Base-by-base conservation (phyloP, 2,113 vertebrate species). In the Scolopax mira region DNA sequence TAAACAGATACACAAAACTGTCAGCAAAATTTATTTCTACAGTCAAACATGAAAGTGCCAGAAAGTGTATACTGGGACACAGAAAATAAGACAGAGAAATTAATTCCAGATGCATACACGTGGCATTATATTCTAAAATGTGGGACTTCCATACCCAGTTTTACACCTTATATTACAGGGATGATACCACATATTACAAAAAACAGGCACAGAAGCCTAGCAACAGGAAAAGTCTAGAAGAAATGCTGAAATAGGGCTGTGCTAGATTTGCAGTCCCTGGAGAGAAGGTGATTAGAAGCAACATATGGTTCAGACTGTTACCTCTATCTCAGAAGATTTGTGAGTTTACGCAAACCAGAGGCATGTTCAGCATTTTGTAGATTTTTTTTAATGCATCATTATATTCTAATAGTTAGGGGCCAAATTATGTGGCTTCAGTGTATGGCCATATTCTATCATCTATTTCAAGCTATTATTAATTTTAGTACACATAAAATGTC, bases 1-100 rank as follows among this genome's bases (percentile, higher is more conserved):
- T 91, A 91, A 88, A 62, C 12, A 94, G 84, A 89, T 23, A 8
- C 71, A 88, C 88, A 79, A 93, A 95, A 44, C 46, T 88, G 89
- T 93, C 88, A 94, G 64, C 55, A 93, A 88, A 91, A 93, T 60
- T 18, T 51, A 60, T 90, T 91, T 80, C 82, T 16, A 7, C 54
- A 69, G 61, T 85, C 35, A 78, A 88, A 88, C 24, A 85, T 31
- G 62, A 70, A 90, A 86, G 25, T 62, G 6, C 2, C 75, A 90
- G 89, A 77, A 90, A 83, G 8, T 0, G 0, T 54, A 57, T 22
- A 44, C 8, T 39, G 35, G 16, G 23, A 77, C 42, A 5, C 10
- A 79, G 58, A 89, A 85, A 92, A 72, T 41, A 73, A 92, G 12
- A 44, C 10, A 23, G 54, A 78, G n/a, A 23, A 95, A 93, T 78